Conservation (phyloP, 2,113 vertebrate species). For the Emydocephalus ijimae region DNA sequence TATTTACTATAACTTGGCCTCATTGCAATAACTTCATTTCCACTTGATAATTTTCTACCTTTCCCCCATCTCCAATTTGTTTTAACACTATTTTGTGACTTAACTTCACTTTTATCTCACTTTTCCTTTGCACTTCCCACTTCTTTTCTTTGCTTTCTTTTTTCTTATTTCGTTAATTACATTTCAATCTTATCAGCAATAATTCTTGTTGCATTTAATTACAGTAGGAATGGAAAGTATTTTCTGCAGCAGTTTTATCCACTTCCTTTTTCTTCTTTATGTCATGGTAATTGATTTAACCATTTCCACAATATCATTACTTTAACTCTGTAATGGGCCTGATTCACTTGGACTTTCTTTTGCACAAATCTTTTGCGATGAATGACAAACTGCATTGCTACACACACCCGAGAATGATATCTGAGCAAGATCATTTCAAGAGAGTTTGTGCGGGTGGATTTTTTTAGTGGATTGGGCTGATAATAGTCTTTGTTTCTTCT, state of each 20-base stretch:
- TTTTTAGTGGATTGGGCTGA: background rate
- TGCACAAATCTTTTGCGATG: background rate
- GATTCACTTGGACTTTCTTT: background rate
- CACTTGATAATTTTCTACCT: conserved; percentile 46
- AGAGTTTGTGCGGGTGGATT: background rate
- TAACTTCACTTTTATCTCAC: conserved; percentile 59
- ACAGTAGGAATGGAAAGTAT: conserved; percentile 53
- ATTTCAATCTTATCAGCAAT: conserved; percentile 68
- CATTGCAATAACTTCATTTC: conserved; percentile 52
- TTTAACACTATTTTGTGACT: conserved; percentile 61
- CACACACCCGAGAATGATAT: background rate
- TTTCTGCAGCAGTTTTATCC: conserved; percentile 55
- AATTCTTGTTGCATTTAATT: conserved; percentile 69
- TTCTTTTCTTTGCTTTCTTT: conserved; percentile 50
- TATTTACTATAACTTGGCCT: conserved; percentile 32
- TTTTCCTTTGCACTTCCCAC: conserved; percentile 57
- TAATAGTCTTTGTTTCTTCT: conserved; percentile 21
- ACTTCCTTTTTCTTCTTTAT: conserved; percentile 53
- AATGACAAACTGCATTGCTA: background rate
- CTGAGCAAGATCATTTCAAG: background rate
- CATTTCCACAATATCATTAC: conserved; percentile 59
- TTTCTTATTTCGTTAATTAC: conserved; percentile 66
- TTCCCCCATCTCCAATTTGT: conserved; percentile 36
- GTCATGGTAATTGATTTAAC: conserved; percentile 68
- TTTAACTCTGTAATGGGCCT: conserved; percentile 46